phyloP scores from a whole-genome alignment of 2,888 invertebrate genomes.

The Phlogophora meticulosa region DNA sequence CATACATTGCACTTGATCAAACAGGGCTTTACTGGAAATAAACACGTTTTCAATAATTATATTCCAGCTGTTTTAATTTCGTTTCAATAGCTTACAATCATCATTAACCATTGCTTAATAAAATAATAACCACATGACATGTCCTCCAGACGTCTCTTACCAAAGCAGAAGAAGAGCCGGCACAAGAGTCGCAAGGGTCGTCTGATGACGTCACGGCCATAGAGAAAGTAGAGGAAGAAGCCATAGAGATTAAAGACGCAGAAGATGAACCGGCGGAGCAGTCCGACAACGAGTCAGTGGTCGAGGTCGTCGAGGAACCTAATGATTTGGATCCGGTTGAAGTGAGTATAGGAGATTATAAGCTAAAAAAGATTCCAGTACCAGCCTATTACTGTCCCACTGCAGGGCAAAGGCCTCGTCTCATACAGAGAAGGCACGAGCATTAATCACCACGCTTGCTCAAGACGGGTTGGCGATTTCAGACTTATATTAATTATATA shows the following conservation, averaged over 20 bases:
- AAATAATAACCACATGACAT: not conserved
- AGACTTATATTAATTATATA: too few relatives aligned
- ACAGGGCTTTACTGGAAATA: too few relatives aligned
- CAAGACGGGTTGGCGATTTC: too few relatives aligned
- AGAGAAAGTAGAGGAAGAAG: constrained; percentile 74
- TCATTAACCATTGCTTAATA: not conserved
- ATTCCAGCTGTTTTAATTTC: not conserved
- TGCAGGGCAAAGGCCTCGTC: too few relatives aligned
- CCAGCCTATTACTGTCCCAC: too few relatives aligned
- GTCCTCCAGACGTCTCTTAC: constrained; percentile 78
- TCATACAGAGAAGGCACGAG: too few relatives aligned
- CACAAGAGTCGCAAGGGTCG: constrained; percentile 62
- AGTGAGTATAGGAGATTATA: constrained; percentile 66
- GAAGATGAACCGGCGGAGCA: constrained; percentile 86
- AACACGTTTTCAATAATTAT: too few relatives aligned
- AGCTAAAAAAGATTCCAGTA: too few relatives aligned
- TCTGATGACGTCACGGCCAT: constrained; percentile 72
- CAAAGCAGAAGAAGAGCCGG: constrained; percentile 69
- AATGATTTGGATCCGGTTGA: constrained; percentile 76
- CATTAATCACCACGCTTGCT: too few relatives aligned
- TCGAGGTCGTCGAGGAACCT: constrained; percentile 81
- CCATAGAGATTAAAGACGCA: constrained; percentile 86
- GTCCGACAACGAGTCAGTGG: constrained; percentile 84
- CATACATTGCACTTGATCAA: too few relatives aligned
- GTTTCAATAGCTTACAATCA: too few relatives aligned